Evolutionary conservation across 2,888 invertebrate species (phyloP), one percentile per base, ranked within the genome.

Genomic region (Rhingia campestris): DNA sequence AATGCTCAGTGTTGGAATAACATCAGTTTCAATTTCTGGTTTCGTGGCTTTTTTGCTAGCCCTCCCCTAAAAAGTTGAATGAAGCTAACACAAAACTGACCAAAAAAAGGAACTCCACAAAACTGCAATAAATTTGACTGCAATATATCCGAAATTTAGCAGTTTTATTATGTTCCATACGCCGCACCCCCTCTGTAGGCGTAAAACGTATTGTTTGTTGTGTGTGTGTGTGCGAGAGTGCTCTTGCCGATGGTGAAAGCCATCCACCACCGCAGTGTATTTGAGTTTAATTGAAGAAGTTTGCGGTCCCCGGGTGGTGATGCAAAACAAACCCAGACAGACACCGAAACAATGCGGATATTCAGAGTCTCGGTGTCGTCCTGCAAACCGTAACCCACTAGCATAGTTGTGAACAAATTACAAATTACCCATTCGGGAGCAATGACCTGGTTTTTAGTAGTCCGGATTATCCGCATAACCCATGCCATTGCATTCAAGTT

Each of bases 271-370:
- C 72, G 73, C 63, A 79, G 63, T 69, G 53, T 39, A 77, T 82
- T 74, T 73, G 79, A 82, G 69, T 82, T 82, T 73, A 79, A 82
- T 82, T 82, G 82, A 82, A 77, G 82, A 82, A 82, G 73, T 79
- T 79, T 82, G 54, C 43, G 43, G 58, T 49, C 37, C 43, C 22
- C 39, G 10, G 49, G 9, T 37, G 54, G 37, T 22, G 33, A 0
- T 64, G 54, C 51, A 39, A 63, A 67, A 61, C 39, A 53, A 61
- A 64, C 30, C 30, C 53, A 72, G 47, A 59, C 49, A 59, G 39
- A 77, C 63, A 51, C 47, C 63, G 39, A 64, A 81, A 81, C 66
- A 72, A 70, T 81, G 76, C 81, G 59, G 61, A 67, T 47, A 14
- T 10, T 47, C 59, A n/a, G 33, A 10, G 12, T 14, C 12, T 47